phyloP scores from a whole-genome alignment of 2,113 vertebrate genomes.

The Taxidea taxus region DNA sequence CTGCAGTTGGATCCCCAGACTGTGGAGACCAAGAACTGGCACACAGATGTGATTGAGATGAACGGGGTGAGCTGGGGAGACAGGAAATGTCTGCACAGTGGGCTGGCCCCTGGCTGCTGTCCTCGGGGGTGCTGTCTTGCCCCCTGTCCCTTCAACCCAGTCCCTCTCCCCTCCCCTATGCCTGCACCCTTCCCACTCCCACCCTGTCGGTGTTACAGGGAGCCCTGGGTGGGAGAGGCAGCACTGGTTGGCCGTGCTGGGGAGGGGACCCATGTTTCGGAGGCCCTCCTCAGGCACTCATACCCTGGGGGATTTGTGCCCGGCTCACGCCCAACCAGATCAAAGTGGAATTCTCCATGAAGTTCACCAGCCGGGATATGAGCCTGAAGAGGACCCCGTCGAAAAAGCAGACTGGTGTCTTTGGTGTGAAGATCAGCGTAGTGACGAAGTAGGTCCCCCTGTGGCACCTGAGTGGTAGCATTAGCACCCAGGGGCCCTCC shows the following conservation, averaged over 20 bases:
- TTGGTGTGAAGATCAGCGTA: slow-evolving; percentile 98
- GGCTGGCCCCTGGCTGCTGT: background rate
- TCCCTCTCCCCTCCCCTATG: background rate
- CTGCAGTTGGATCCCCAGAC: slow-evolving; percentile 95
- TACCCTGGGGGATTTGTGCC: background rate
- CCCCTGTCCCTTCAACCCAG: background rate
- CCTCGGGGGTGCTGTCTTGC: background rate
- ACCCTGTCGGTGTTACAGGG: background rate
- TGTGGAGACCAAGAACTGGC: slow-evolving; percentile 98
- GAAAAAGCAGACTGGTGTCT: slow-evolving; percentile 98
- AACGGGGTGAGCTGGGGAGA: slow-evolving; percentile 89
- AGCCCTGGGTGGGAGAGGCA: background rate
- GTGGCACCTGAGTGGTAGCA: rapidly evolving
- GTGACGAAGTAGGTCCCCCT: slow-evolving; percentile 92
- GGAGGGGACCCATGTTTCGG: background rate
- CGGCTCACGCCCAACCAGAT: slow-evolving; percentile 84
- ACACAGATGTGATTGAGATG: slow-evolving; percentile 98
- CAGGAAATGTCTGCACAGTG: rapidly evolving
- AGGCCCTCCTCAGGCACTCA: background rate
- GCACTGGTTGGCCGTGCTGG: background rate
- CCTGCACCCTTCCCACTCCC: background rate
- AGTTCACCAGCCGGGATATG: slow-evolving; percentile 98
- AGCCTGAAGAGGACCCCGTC: slow-evolving; percentile 98
- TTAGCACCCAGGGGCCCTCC: background rate
- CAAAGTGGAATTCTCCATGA: slow-evolving; percentile 99